Evolutionary conservation across 2,888 invertebrate genomes (phyloP).

Genomic region (Neoaliturus tenellus): DNA sequence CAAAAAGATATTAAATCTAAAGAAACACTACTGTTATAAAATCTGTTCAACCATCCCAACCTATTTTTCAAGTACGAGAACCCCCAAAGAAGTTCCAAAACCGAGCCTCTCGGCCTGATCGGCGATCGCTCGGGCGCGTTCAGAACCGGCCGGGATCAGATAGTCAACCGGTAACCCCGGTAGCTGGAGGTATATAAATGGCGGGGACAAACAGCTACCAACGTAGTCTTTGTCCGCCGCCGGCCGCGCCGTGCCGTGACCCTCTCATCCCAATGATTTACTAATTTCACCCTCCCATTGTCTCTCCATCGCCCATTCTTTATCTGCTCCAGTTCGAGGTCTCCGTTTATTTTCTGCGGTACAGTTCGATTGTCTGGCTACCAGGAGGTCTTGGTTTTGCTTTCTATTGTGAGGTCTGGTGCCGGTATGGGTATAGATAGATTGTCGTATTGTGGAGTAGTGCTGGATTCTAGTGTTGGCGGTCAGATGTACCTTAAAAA

Average conservation of each 20-base stretch:
- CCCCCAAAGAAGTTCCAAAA: too few relatives aligned
- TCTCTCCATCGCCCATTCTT: constrained; percentile 41
- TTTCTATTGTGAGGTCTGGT: constrained; percentile 6
- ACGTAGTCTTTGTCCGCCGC: constrained; percentile 33
- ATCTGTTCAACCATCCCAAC: too few relatives aligned
- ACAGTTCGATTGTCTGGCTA: constrained; percentile 9
- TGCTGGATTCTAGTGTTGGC: too few relatives aligned
- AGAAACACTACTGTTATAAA: too few relatives aligned
- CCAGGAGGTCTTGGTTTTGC: constrained; percentile 4
- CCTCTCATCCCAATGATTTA: constrained; percentile 47
- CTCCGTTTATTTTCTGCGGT: constrained; percentile 25
- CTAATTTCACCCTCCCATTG: constrained; percentile 47
- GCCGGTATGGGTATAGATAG: not conserved
- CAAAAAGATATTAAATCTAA: too few relatives aligned
- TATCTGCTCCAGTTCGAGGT: constrained; percentile 22
- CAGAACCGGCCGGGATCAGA: constrained; percentile 31
- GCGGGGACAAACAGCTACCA: constrained; percentile 44
- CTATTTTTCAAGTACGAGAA: too few relatives aligned
- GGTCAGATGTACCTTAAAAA: too few relatives aligned
- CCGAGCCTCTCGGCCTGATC: too few relatives aligned
- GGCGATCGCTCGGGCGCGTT: too few relatives aligned
- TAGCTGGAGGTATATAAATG: constrained; percentile 44
- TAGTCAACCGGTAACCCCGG: constrained; percentile 21
- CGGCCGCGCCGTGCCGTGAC: constrained; percentile 25
- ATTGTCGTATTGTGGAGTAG: too few relatives aligned